Evolutionary conservation across 1,140 invertebrate species (phyloP).

Genomic region (Aphelinus certus): DNA sequence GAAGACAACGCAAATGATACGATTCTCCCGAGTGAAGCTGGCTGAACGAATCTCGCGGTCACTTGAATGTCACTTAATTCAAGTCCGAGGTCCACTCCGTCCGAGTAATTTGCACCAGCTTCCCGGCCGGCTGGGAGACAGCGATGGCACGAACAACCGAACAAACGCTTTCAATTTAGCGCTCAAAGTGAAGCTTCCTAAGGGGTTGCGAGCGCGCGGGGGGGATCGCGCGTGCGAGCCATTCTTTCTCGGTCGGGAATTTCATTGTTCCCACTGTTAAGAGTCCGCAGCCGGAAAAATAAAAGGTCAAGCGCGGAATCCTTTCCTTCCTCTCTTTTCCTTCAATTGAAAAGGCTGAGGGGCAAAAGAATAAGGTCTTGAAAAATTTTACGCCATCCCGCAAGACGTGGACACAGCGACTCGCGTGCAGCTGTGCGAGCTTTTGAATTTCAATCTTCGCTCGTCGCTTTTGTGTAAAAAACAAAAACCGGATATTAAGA

Average conservation of each 20-base stretch:
- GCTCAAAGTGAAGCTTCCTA: constrained; percentile 8
- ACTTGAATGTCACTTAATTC: background rate
- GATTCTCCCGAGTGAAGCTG: no score
- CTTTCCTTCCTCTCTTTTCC: no score
- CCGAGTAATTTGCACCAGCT: constrained; percentile 8
- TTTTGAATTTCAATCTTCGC: no score
- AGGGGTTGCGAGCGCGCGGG: no score
- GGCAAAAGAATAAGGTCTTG: no score
- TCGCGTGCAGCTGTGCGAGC: no score
- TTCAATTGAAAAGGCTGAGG: no score
- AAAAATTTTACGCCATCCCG: no score
- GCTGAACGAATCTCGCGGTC: background rate
- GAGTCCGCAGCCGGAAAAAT: background rate
- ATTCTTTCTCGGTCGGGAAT: background rate
- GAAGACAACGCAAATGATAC: constrained; percentile 12
- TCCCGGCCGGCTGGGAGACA: background rate
- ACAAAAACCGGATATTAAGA: no score
- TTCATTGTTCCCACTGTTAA: background rate
- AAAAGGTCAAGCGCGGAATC: background rate
- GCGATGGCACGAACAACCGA: background rate
- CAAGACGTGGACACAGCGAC: no score
- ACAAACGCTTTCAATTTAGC: constrained; percentile 13
- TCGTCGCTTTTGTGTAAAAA: no score
- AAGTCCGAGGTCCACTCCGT: background rate
- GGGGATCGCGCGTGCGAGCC: background rate